These are phyloP conservation scores for Zaprionus vittiger DNA, from an alignment of 1,140 invertebrate genomes.

Conservation along the genomic window DNA sequence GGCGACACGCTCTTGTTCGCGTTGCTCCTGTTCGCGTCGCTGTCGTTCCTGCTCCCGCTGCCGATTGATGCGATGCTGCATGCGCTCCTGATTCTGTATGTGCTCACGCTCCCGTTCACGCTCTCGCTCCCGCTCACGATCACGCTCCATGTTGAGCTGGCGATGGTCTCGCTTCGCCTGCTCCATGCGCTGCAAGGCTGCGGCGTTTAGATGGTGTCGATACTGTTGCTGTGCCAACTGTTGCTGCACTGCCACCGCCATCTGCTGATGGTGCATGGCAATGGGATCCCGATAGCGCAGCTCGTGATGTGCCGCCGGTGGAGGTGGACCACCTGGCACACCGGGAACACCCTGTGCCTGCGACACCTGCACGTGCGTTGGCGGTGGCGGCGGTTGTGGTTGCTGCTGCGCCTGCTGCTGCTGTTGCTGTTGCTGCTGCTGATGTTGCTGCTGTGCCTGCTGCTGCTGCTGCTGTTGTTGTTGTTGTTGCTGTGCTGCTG, in stretches of 20 bases:
- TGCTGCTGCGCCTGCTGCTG: conserved; percentile 33
- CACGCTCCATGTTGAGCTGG: conserved; percentile 62
- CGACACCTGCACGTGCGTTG: conserved; percentile 51
- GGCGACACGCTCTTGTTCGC: conserved; percentile 72
- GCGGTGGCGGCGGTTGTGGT: conserved; percentile 41
- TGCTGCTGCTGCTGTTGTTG: not conserved
- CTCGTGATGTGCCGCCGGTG: conserved; percentile 66
- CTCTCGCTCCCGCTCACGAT: conserved; percentile 60
- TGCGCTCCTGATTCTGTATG: conserved; percentile 61
- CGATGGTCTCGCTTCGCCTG: conserved; percentile 70
- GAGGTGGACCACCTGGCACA: conserved; percentile 21
- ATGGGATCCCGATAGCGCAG: conserved; percentile 70
- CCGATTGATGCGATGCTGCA: conserved; percentile 72
- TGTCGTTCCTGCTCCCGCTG: conserved; percentile 72
- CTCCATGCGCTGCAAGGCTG: conserved; percentile 65
- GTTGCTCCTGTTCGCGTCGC: conserved; percentile 83
- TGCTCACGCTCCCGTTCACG: conserved; percentile 58
- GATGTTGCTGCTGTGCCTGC: conserved; percentile 2
- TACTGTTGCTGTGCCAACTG: conserved; percentile 71
- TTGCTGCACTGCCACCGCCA: conserved; percentile 74
- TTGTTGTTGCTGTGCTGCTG: conserved; percentile 92
- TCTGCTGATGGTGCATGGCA: conserved; percentile 85
- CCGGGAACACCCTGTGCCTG: conserved; percentile 20
- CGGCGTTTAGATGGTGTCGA: conserved; percentile 59
- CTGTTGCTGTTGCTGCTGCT: not conserved